Percentiles rank a stretch among this genome's conserved stretches.
phyloP scores from a whole-genome alignment of 2,888 invertebrate genomes.

The Tyria jacobaeae region DNA sequence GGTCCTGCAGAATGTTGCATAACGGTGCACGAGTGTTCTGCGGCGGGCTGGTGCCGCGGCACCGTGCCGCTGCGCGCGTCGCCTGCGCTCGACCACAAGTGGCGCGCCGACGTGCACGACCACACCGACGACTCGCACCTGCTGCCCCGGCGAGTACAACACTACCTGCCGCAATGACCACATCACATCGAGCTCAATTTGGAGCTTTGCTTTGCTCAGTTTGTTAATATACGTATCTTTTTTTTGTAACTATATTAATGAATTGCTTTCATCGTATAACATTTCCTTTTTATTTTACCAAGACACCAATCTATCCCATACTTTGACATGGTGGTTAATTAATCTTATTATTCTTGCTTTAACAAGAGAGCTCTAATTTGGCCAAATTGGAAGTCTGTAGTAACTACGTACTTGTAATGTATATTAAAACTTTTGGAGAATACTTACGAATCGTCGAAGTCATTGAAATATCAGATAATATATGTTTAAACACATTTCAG shows the following conservation, averaged over 20 bases:
- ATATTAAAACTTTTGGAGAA: too few species aligned
- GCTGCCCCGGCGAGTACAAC: slow-evolving; percentile 34
- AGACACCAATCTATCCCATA: neutral
- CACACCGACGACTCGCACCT: slow-evolving; percentile 60
- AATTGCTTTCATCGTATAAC: neutral
- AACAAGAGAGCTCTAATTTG: too few species aligned
- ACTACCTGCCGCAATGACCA: neutral
- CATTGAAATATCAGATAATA: too few species aligned
- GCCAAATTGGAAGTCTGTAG: too few species aligned
- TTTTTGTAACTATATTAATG: neutral
- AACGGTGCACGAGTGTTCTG: slow-evolving; percentile 25
- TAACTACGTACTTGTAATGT: too few species aligned
- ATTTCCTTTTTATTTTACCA: neutral
- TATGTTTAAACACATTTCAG: too few species aligned
- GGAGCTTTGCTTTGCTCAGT: neutral
- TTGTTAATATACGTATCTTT: neutral
- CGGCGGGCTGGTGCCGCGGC: slow-evolving; percentile 51
- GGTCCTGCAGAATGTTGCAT: slow-evolving; percentile 49
- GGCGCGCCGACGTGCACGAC: slow-evolving; percentile 49
- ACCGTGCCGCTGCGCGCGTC: slow-evolving; percentile 47
- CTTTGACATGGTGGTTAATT: too few species aligned
- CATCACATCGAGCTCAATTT: neutral
- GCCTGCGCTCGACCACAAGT: slow-evolving; percentile 56
- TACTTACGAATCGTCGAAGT: too few species aligned
- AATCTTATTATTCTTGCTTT: too few species aligned